phyloP scores from a whole-genome alignment of 2,888 invertebrate genomes.

The Chrysodeixis includens region DNA sequence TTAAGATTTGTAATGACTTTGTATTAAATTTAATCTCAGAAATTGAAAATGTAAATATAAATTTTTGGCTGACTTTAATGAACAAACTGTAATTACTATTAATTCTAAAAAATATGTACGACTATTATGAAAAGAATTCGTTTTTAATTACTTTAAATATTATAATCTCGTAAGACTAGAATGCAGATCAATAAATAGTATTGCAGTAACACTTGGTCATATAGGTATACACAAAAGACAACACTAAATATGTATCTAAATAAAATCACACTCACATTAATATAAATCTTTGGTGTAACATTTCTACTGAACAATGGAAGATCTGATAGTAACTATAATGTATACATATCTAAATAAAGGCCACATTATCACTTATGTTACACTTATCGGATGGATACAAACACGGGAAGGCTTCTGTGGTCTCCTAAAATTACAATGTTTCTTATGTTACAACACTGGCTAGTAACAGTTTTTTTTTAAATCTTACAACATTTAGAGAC shows the following conservation, averaged over 20 bases:
- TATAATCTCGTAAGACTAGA: slow-evolving; percentile 35
- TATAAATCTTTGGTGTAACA: slow-evolving; percentile 46
- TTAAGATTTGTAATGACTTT: slow-evolving; percentile 16
- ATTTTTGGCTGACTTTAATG: not conserved
- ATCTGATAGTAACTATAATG: slow-evolving; percentile 66
- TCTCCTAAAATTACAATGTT: slow-evolving; percentile 40
- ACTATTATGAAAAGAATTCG: slow-evolving; percentile 9
- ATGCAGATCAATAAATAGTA: slow-evolving; percentile 34
- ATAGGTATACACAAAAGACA: slow-evolving; percentile 36
- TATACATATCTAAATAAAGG: slow-evolving; percentile 76
- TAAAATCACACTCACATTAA: slow-evolving; percentile 39
- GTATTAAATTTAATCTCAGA: not conserved
- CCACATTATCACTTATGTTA: slow-evolving; percentile 82
- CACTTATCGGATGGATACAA: slow-evolving; percentile 53
- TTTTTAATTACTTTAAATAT: slow-evolving; percentile 3
- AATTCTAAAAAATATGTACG: slow-evolving; percentile 2
- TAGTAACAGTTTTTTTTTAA: slow-evolving; percentile 7
- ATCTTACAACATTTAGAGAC: too few species aligned
- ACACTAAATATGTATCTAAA: slow-evolving; percentile 44
- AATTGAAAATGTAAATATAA: not conserved
- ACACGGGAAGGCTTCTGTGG: slow-evolving; percentile 46
- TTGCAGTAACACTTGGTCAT: slow-evolving; percentile 28
- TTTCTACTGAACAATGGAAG: slow-evolving; percentile 78
- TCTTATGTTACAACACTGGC: slow-evolving; percentile 29
- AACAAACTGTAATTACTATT: not conserved